Evolutionary conservation across 2,888 invertebrate species (phyloP).

Genomic region (Mythimna impura): DNA sequence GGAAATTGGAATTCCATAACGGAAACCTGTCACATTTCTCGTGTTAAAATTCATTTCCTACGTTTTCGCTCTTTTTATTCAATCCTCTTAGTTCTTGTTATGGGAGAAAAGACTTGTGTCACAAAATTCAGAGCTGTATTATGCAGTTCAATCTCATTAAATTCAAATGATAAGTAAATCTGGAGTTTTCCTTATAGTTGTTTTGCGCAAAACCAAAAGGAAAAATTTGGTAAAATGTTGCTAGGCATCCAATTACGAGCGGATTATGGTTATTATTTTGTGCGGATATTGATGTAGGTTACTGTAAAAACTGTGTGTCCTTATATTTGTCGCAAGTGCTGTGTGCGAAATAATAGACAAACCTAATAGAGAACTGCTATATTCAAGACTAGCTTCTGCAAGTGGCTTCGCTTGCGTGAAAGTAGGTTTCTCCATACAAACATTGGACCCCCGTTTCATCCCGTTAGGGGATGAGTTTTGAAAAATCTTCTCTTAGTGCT

Average conservation of each 20-base stretch:
- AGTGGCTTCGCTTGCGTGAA: too few relatives aligned
- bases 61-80: conserved; percentile 19
- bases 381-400: not conserved
- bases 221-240: conserved; percentile 22
- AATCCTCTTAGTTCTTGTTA: conserved; percentile 10
- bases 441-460: too few relatives aligned
- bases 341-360: not conserved
- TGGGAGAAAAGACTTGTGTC: not conserved
- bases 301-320: not conserved
- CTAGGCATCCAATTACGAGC: conserved; percentile 26
- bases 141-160: conserved; percentile 24
- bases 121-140: conserved; percentile 7
- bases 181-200: conserved; percentile 23
- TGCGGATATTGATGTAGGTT: not conserved
- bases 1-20: conserved; percentile 42
- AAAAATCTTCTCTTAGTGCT: too few relatives aligned
- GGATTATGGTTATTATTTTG: conserved; percentile 35
- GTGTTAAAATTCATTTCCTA: conserved; percentile 31
- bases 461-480: too few relatives aligned
- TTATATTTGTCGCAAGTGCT: not conserved
- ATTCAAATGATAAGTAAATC: conserved; percentile 32
- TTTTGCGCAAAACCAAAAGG: conserved; percentile 9
- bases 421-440: too few relatives aligned
- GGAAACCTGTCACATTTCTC: conserved; percentile 28
- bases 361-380: not conserved